phyloP scores from a whole-genome alignment of 1,140 invertebrate species.

The Magallana angulata region DNA sequence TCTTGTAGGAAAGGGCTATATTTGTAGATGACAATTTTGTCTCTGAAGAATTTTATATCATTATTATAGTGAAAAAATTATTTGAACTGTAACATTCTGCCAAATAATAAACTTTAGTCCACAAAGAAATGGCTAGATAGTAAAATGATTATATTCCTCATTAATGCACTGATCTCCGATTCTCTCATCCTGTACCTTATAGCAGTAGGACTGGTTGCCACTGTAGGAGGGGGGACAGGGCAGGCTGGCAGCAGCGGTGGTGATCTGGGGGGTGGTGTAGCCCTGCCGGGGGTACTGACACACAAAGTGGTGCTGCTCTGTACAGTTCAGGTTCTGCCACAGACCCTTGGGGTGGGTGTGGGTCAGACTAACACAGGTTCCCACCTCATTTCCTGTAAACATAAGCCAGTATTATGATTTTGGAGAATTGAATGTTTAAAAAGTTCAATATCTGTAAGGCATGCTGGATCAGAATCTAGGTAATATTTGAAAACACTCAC shows the following conservation, averaged over 20 bases:
- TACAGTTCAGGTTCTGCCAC: conserved; percentile 56
- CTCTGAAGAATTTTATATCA: too few relatives aligned
- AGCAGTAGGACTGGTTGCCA: conserved; percentile 21
- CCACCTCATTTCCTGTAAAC: conserved; percentile 19
- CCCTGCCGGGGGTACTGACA: conserved; percentile 56
- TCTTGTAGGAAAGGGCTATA: too few relatives aligned
- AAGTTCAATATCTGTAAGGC: too few relatives aligned
- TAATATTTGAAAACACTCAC: too few relatives aligned
- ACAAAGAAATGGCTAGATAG: not conserved
- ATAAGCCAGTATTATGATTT: too few relatives aligned
- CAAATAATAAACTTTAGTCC: not conserved
- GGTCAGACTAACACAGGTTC: conserved; percentile 53
- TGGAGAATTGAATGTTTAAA: too few relatives aligned
- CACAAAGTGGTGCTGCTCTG: conserved; percentile 49
- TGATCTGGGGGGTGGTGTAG: conserved; percentile 56
- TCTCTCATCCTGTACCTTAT: conserved; percentile 39
- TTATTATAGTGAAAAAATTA: too few relatives aligned
- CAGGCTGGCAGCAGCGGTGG: conserved; percentile 9
- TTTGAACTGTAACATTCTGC: too few relatives aligned
- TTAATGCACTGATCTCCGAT: not conserved
- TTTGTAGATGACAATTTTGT: too few relatives aligned
- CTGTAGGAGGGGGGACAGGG: conserved; percentile 40
- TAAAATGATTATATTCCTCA: not conserved
- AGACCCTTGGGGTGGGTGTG: conserved; percentile 49
- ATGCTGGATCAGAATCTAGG: too few relatives aligned